Percentiles rank a stretch among this genome's conserved stretches.
phyloP scores from a whole-genome alignment of 1,140 invertebrate species.

The Pseudomyrmex concolor region DNA sequence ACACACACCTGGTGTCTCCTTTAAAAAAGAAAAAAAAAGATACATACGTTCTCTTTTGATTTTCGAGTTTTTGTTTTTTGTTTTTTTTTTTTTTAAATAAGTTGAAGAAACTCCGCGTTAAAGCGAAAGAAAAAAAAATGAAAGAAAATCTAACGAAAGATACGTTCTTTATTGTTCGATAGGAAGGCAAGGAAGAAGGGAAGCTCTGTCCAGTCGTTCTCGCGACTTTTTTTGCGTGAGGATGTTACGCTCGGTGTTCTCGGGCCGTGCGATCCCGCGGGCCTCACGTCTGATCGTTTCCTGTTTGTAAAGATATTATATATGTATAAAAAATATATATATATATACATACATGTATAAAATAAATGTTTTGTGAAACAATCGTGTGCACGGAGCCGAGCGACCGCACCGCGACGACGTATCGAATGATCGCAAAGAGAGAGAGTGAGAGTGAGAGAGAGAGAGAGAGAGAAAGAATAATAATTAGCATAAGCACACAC shows the following conservation, averaged over 20 bases:
- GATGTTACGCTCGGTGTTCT: constrained; percentile 65
- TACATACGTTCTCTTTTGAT: neutral
- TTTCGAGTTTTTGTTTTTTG: constrained; percentile 15
- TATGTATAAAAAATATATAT: constrained; percentile 66
- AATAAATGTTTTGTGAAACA: constrained; percentile 66
- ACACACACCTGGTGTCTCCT: constrained; percentile 66
- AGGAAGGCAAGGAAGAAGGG: constrained; percentile 11
- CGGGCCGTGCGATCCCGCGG: constrained; percentile 61
- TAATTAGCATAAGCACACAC: constrained; percentile 40
- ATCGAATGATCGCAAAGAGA: neutral
- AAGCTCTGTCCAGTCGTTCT: constrained; percentile 69
- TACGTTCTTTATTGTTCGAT: constrained; percentile 38
- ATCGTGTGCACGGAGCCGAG: constrained; percentile 35
- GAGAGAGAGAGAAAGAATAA: constrained; percentile 18
- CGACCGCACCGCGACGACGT: constrained; percentile 18
- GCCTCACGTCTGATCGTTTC: constrained; percentile 80
- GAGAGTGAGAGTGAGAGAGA: no score
- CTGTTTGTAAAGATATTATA: constrained; percentile 78
- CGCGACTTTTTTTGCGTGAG: constrained; percentile 53
- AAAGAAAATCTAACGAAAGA: constrained; percentile 11
- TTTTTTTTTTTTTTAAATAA: no score
- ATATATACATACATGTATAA: constrained; percentile 63
- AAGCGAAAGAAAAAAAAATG: neutral
- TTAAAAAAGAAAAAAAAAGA: constrained; percentile 10
- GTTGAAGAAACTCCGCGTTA: no score